Conservation (phyloP, 2,888 invertebrate genomes). For the Diloba caeruleocephala region DNA sequence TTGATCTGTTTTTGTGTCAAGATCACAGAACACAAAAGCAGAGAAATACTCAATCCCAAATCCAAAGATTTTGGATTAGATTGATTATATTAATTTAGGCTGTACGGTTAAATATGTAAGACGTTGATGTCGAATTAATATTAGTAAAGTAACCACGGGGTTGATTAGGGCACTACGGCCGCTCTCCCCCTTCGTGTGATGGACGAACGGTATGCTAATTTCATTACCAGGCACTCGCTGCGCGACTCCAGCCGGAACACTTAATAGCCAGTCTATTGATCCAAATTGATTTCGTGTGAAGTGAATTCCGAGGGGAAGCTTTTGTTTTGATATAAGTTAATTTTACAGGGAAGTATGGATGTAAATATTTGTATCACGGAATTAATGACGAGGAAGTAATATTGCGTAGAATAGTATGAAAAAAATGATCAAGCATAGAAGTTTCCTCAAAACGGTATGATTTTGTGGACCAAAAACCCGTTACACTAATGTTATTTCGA, state of each 20-base stretch:
- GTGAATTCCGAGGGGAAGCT: conserved; percentile 43
- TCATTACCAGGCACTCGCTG: conserved; percentile 61
- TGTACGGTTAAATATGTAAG: conserved; percentile 1
- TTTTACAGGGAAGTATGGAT: conserved; percentile 1
- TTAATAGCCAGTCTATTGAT: conserved; percentile 43
- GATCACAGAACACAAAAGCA: too few relatives aligned
- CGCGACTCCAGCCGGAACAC: conserved; percentile 28
- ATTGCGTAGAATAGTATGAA: background rate
- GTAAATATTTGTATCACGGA: background rate
- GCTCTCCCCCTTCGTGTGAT: conserved; percentile 32
- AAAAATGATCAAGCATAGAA: too few relatives aligned
- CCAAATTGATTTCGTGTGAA: conserved; percentile 50
- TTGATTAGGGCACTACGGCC: conserved; percentile 25
- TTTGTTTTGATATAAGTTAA: conserved; percentile 12
- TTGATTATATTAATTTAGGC: too few relatives aligned
- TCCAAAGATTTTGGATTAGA: too few relatives aligned
- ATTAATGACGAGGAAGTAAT: background rate
- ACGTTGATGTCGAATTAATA: background rate
- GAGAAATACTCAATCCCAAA: too few relatives aligned
- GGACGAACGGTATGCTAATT: conserved; percentile 59
- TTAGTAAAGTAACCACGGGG: conserved; percentile 12
- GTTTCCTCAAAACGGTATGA: too few relatives aligned
- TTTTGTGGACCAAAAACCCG: too few relatives aligned
- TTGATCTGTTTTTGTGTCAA: too few relatives aligned
- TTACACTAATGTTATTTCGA: too few relatives aligned